Percentiles rank a stretch among this genome's conserved stretches.
Conservation (phyloP, 2,113 vertebrate genomes). For the Thoracochromis brauschi region DNA sequence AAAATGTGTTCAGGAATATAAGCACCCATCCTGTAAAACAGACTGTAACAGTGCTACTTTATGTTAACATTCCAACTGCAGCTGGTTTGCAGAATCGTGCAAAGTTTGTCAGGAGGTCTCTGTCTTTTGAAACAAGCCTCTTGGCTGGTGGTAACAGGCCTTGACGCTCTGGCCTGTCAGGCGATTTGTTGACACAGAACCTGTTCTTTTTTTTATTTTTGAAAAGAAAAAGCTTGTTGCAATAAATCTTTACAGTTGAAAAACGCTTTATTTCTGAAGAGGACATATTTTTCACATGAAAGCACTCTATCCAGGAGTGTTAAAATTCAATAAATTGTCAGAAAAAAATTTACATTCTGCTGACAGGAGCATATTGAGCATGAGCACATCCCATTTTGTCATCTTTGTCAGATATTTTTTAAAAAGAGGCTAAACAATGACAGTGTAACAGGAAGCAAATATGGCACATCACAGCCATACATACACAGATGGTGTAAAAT, state of each 20-base stretch:
- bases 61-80: constrained; percentile 63
- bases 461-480: background rate
- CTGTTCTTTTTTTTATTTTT: background rate
- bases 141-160: constrained; percentile 29
- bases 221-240: background rate
- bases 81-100: constrained; percentile 73
- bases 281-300: background rate
- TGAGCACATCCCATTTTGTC: background rate
- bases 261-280: background rate
- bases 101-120: constrained; percentile 34
- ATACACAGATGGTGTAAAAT: background rate
- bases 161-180: background rate
- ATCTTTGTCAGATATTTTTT: background rate
- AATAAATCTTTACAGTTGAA: constrained; percentile 35
- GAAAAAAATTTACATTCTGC: background rate
- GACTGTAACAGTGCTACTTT: constrained; percentile 52
- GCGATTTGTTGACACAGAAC: background rate
- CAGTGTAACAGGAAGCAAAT: background rate
- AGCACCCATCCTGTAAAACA: constrained; percentile 30
- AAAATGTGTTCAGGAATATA: constrained; percentile 4
- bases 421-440: background rate
- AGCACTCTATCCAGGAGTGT: background rate
- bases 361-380: background rate
- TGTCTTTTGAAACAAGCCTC: constrained; percentile 46
- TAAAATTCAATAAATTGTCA: background rate